These are phyloP conservation scores for Seriola rivoliana DNA, from an alignment of 2,113 vertebrate species.

Conservation along the genomic window DNA sequence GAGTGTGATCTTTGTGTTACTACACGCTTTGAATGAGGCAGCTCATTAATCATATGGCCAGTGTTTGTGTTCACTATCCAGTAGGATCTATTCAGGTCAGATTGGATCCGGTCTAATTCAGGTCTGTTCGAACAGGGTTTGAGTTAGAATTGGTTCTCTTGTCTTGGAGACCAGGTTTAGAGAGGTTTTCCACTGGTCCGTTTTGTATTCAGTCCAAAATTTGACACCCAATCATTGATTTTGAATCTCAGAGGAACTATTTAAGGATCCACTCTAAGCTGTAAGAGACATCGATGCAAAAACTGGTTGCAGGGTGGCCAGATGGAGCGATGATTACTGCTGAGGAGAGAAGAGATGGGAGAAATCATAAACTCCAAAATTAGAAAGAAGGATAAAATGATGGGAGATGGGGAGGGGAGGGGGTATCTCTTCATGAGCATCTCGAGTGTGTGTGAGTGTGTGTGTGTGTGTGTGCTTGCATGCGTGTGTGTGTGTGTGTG, in stretches of 20 bases:
- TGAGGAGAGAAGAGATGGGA: constrained; percentile 59
- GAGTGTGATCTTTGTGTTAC: background rate
- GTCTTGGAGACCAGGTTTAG: background rate
- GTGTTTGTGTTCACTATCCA: background rate
- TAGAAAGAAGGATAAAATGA: constrained; percentile 69
- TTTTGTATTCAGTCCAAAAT: background rate
- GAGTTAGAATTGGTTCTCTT: background rate
- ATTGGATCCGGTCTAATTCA: background rate
- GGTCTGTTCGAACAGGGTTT: background rate
- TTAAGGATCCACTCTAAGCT: constrained; percentile 49
- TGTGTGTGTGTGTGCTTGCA: constrained; percentile 28
- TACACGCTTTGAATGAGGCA: background rate
- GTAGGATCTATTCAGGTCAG: background rate
- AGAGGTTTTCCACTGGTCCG: background rate
- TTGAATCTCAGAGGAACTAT: background rate
- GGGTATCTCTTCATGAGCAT: constrained; percentile 28
- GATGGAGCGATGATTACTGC: constrained; percentile 74
- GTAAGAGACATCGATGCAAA: constrained; percentile 14
- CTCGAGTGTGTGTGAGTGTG: background rate
- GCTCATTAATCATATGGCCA: background rate
- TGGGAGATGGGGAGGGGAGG: constrained; percentile 15
- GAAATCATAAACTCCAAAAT: constrained; percentile 69
- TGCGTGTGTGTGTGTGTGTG: constrained; percentile 26
- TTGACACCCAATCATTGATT: background rate
- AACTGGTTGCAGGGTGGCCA: constrained; percentile 57